Evolutionary conservation across 2,113 vertebrate genomes (phyloP).

Genomic region (Petrocephalus zakoni): DNA sequence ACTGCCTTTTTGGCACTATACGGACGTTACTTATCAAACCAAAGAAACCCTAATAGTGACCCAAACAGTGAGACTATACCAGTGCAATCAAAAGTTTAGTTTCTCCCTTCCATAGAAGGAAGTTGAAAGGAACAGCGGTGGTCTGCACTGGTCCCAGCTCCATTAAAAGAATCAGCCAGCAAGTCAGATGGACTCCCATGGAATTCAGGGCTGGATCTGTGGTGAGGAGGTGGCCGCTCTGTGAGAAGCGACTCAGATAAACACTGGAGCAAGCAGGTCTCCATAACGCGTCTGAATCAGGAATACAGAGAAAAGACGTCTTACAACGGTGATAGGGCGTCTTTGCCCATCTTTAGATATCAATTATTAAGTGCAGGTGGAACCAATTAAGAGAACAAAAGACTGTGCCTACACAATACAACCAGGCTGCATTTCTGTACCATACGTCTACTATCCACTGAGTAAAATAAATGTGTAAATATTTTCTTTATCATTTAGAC

Average conservation of each 20-base stretch:
- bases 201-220: background rate
- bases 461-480: background rate
- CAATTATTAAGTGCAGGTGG: background rate
- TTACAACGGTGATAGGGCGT: background rate
- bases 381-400: background rate
- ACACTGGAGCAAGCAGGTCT: background rate
- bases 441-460: background rate
- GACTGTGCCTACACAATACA: background rate
- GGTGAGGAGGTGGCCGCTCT: background rate
- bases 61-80: background rate
- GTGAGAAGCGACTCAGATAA: background rate
- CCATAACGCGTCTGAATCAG: background rate
- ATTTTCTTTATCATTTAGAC: background rate
- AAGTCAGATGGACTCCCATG: background rate
- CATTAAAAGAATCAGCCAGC: background rate
- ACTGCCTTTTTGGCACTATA: too few relatives aligned
- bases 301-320: background rate
- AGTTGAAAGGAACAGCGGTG: background rate
- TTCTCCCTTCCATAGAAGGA: background rate
- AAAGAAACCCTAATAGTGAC: too few relatives aligned
- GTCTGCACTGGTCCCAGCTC: background rate
- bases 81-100: background rate
- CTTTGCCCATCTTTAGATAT: background rate
- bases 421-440: too few relatives aligned
- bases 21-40: too few relatives aligned